Base-by-base conservation (phyloP, 2,888 invertebrate species). In the Latrodectus elegans region DNA sequence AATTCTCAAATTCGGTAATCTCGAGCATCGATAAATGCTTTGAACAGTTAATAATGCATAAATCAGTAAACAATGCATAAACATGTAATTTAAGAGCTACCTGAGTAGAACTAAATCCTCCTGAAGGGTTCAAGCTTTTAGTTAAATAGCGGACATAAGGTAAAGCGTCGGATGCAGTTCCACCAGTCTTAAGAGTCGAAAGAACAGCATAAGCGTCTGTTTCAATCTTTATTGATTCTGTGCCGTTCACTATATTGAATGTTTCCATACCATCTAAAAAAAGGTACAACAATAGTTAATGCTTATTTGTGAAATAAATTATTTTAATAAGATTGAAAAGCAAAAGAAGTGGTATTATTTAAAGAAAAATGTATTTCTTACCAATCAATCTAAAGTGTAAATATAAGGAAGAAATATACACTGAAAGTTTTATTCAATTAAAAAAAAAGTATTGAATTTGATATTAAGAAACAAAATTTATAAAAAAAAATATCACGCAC, bases 131-230 rank as follows among this genome's bases (percentile, higher is more conserved):
- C 67, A 95, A 93, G 91, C 95, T 95, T 3, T 94, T 93, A 9
- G 95, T 93, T 74, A 97, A 93, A 96, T 96, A 96, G 84, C 95
- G 94, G 0, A 95, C 93, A 4, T 95, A 94, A 14, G 94, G 94
- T 72, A 94, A 92, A 0, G 94, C 94, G 73, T 93, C 93, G 0
- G 94, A 94, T 49, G 92, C 92, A 17, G 93, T 92, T 1, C 93
- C 93, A 3, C 93, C 93, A 81, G 94, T 91, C 67, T 93, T 92
- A 0, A 94, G 91, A 89, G 95, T 92, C 0, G 95, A 93, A 4
- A 95, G 92, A 15, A 95, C 92, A 0, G 94, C 95, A 91, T 95
- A 95, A 0, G 94, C 94, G 0, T 95, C 95, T 89, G 95, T 95
- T 91, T 95, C 95, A 83, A 95, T 93, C 52, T 95, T 95, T 1